Evolutionary conservation across 2,797 vertebrate genomes (phyloP).

Genomic region (Microctenopoma steveboyesi): DNA sequence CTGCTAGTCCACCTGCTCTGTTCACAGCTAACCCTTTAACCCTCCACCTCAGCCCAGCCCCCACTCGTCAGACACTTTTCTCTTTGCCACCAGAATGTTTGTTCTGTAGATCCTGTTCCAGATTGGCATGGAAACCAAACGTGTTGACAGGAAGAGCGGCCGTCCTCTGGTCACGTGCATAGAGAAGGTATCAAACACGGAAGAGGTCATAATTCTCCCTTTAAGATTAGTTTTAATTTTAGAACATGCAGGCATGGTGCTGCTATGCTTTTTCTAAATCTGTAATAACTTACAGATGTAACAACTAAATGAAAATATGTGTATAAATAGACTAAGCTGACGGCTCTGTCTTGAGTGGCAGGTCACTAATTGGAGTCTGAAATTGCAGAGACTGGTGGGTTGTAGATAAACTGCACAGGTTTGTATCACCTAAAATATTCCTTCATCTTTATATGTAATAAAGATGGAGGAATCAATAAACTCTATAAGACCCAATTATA

Average conservation of each 20-base stretch:
- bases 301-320: slow-evolving; percentile 12
- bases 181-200: not conserved
- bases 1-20: slow-evolving; percentile 31
- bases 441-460: too few relatives aligned
- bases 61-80: slow-evolving; percentile 54
- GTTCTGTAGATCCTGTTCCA: slow-evolving; percentile 66
- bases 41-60: slow-evolving; percentile 42
- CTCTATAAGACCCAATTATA: too few relatives aligned
- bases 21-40: slow-evolving; percentile 3
- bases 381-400: slow-evolving; percentile 6
- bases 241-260: too few relatives aligned
- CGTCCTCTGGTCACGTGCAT: slow-evolving; percentile 21
- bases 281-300: slow-evolving; percentile 2
- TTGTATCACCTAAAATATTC: not conserved
- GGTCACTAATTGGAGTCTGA: slow-evolving; percentile 2
- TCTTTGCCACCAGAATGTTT: slow-evolving; percentile 72
- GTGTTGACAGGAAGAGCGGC: slow-evolving; percentile 71
- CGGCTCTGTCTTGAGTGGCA: not conserved
- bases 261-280: slow-evolving; percentile 3
- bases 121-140: slow-evolving; percentile 78
- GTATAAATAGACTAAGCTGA: not conserved
- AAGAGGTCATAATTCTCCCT: too few relatives aligned
- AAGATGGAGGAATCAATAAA: not conserved
- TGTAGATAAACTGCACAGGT: not conserved
- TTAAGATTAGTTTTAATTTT: too few relatives aligned